phyloP scores from a whole-genome alignment of 2,888 invertebrate species.

The Capitulum mitella region DNA sequence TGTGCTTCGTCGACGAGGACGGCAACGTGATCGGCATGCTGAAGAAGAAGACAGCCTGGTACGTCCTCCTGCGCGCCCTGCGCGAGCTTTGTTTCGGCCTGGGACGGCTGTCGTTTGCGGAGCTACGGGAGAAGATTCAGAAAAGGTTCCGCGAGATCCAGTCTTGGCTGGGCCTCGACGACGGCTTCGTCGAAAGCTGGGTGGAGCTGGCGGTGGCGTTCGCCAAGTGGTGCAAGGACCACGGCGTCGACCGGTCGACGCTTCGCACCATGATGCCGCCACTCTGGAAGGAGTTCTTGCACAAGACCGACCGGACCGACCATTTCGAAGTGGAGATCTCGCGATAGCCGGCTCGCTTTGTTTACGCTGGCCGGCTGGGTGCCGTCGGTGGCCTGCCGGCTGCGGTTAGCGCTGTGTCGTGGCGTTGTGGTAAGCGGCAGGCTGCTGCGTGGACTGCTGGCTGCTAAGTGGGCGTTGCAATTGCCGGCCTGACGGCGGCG shows the following conservation, averaged over 20 bases:
- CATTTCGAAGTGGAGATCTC: background rate
- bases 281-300: background rate
- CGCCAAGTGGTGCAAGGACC: background rate
- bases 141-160: conserved; percentile 43
- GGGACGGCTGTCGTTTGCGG: conserved; percentile 36
- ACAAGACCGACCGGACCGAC: background rate
- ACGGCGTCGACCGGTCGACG: background rate
- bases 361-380: too few relatives aligned
- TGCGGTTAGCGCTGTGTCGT: too few relatives aligned
- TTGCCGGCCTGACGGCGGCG: too few relatives aligned
- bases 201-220: background rate
- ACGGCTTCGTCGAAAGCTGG: conserved; percentile 36
- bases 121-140: conserved; percentile 36
- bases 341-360: too few relatives aligned
- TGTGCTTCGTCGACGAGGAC: conserved; percentile 43
- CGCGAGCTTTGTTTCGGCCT: conserved; percentile 34
- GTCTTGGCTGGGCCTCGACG: conserved; percentile 42
- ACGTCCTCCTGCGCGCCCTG: conserved; percentile 39
- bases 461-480: too few relatives aligned
- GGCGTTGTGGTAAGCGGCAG: too few relatives aligned
- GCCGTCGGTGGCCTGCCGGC: too few relatives aligned
- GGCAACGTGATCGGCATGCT: conserved; percentile 44
- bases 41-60: conserved; percentile 47
- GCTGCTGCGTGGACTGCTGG: too few relatives aligned
- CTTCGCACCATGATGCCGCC: background rate